Evolutionary conservation across 2,113 vertebrate genomes (phyloP).

Genomic region (Micronisus gabar): DNA sequence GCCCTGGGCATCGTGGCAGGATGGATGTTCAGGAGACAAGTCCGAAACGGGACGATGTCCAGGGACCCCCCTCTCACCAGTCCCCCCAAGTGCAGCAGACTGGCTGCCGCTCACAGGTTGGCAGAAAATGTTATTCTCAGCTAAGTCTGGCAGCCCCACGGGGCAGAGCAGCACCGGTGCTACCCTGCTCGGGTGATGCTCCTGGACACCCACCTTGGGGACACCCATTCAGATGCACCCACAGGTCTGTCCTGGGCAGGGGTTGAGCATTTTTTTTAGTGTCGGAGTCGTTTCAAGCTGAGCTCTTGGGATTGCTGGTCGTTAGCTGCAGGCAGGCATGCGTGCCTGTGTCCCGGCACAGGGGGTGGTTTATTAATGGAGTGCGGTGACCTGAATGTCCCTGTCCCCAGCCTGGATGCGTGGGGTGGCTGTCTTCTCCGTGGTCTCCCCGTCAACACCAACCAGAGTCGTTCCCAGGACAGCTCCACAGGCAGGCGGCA

Average conservation of each 20-base stretch:
- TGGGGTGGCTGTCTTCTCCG: no score
- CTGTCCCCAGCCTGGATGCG: background rate
- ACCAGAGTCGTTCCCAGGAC: background rate
- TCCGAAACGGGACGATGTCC: background rate
- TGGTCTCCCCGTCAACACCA: background rate
- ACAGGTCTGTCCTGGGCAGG: fast-evolving
- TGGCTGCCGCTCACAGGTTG: fast-evolving
- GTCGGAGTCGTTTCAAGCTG: background rate
- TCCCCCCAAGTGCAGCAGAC: background rate
- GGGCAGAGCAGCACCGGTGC: background rate
- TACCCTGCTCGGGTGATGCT: background rate
- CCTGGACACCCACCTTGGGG: background rate
- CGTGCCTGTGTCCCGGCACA: background rate
- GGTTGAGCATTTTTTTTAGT: background rate
- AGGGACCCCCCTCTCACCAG: background rate
- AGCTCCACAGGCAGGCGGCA: background rate
- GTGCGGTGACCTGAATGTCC: background rate
- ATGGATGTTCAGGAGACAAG: background rate
- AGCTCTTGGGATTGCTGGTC: background rate
- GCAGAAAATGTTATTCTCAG: background rate
- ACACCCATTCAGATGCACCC: background rate
- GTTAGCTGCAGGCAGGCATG: background rate
- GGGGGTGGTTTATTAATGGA: background rate
- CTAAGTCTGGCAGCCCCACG: background rate
- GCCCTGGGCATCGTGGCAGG: background rate